A percentile compares a stretch with the other conserved stretches of the same genome.
Conservation (phyloP, 1,140 invertebrate species). For the Maconellicoccus hirsutus region DNA sequence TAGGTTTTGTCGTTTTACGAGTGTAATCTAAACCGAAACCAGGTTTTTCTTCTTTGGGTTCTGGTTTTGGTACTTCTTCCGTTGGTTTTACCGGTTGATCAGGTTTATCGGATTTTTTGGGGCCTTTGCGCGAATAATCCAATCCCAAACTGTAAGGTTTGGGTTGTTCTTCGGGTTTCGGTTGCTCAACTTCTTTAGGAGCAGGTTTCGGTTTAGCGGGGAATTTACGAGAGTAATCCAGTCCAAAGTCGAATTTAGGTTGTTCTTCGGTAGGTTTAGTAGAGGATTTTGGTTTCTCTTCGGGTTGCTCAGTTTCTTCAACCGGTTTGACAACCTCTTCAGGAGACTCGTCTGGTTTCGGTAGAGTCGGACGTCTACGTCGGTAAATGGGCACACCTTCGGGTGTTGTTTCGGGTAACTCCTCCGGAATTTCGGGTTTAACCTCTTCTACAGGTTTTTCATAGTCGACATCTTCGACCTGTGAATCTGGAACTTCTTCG, state of each 20-base stretch:
- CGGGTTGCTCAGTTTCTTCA: neutral
- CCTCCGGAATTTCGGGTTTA: no score
- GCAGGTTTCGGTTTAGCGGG: constrained; percentile 26
- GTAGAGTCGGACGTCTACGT: no score
- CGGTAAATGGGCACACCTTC: no score
- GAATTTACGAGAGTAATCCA: neutral
- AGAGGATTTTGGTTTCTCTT: neutral
- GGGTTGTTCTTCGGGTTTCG: neutral
- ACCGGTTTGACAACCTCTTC: neutral
- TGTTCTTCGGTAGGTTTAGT: no score
- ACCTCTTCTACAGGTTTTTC: no score
- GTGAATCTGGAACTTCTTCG: no score
- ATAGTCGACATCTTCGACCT: no score
- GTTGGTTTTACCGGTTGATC: constrained; percentile 30
- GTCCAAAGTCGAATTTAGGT: neutral
- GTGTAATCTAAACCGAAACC: constrained; percentile 25
- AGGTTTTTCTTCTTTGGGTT: constrained; percentile 30
- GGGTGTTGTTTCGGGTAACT: no score
- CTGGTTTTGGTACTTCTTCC: constrained; percentile 31
- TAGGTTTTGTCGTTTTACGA: no score
- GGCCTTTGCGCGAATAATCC: constrained; percentile 23
- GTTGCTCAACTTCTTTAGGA: constrained; percentile 27
- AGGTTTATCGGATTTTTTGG: constrained; percentile 28
- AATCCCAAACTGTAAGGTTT: neutral
- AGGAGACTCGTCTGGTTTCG: no score